Base-by-base conservation (phyloP, 2,888 invertebrate species). In the Pocota personata region DNA sequence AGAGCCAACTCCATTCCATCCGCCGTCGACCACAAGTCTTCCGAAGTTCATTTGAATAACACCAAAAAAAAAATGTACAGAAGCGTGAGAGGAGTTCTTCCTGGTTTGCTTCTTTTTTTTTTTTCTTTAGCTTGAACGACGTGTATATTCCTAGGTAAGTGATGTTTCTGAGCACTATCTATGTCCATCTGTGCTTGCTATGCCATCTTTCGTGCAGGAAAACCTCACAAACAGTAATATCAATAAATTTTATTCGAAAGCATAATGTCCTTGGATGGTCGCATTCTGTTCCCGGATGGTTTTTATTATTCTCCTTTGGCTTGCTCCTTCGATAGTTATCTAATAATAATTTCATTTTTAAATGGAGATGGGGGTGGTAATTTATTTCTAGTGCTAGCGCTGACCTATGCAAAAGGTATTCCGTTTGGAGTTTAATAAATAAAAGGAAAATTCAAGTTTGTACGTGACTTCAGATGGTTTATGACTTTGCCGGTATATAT, bases 211-310 rank as follows among this genome's bases (percentile, higher is more conserved):
- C 57, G 73, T 62, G 40, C 21, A 10, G 40, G 57, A 55, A 62
- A 69, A 73, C 60, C 86, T 80, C 86, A 86, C 80, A 76, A 86
- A 86, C 82, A 86, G 86, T 82, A 82, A 86, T 86, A 86, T 86
- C 86, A 86, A 86, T 86, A 86, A 86, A 86, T 86, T 86, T 86
- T 77, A 86, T 86, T 86, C 76, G 86, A 86, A 77, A 86, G 82
- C 82, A 86, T 86, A 86, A 82, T 86, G 86, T 86, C 82, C 86
- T 64, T 77, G 76, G 86, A 86, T 72, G 80, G 86, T 86, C 64
- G 76, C 86, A 76, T 82, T 86, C 76, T 86, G 86, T 48, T 86
- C 71, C n/a, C 52, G 71, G 64, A 84, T 86, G 82, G 82, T 58
- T 86, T 77, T 86, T 77, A 82, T 76, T 82, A 82, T 76, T 76